Evolutionary conservation across 2,888 invertebrate genomes (phyloP), one percentile per base, ranked within the genome.

Genomic region (Sepiola atlantica): DNA sequence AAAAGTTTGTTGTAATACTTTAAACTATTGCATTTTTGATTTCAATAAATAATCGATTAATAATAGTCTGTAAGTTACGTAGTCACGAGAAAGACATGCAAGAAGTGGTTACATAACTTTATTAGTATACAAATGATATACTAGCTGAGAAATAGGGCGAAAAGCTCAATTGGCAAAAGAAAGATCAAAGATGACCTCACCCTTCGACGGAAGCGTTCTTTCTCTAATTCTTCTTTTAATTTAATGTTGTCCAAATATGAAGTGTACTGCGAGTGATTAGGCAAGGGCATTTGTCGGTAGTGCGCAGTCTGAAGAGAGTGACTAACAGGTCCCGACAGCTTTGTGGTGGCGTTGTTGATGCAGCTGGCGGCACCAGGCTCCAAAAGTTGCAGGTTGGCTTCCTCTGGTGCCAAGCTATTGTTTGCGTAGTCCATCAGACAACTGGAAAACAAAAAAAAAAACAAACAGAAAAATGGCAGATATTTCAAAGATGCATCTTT

Each of bases 141-240:
- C n/a, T n/a, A n/a, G n/a, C n/a, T n/a, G n/a, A n/a, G n/a, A n/a
- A n/a, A n/a, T n/a, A n/a, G n/a, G n/a, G n/a, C n/a, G n/a, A n/a
- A n/a, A n/a, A n/a, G n/a, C n/a, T n/a, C n/a, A n/a, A n/a, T n/a
- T n/a, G n/a, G n/a, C n/a, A 10, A 91, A 8, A 35, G 20, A 20
- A 35, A 91, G 35, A 91, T 35, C 8, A 77, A 77, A 77, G 16
- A 14, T 1, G 20, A 24, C 16, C 77, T 77, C 28, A 35, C 91
- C 24, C 54, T 35, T 91, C 91, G 35, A 0, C 91, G 91, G 16
- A 91, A 91, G 0, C 91, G 35, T 54, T 91, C 91, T 18, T 91
- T 91, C 28, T 91, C 91, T 24, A 91, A 21, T 20, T 91, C 91
- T 91, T 91, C 91, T 54, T 91, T 91, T 45, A 91, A 91, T 91